A percentile compares a stretch with the other conserved stretches of the same genome.
Evolutionary conservation across 2,113 vertebrate genomes (phyloP).

Genomic region (Catharus bicknelli): DNA sequence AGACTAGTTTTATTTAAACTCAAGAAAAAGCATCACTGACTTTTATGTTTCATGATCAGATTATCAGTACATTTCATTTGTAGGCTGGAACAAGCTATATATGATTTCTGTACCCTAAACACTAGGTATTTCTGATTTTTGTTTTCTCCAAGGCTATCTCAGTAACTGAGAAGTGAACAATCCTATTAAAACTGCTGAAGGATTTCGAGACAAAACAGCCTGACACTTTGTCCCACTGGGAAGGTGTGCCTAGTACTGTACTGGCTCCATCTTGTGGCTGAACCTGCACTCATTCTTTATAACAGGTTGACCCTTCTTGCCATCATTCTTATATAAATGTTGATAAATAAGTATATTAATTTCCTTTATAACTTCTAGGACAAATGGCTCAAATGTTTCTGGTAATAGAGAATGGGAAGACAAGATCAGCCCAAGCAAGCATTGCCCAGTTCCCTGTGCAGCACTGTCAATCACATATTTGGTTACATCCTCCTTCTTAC

Average conservation of each 20-base stretch:
- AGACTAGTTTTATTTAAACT: not conserved
- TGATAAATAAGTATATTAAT: not conserved
- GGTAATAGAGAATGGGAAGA: not conserved
- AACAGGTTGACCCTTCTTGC: not conserved
- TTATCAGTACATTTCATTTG: not conserved
- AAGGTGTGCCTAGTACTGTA: not conserved
- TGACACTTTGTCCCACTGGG: not conserved
- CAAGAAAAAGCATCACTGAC: not conserved
- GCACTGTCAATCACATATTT: not conserved
- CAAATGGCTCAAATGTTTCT: not conserved
- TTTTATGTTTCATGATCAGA: not conserved
- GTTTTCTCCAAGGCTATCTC: not conserved
- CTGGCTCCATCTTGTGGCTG: constrained; percentile 63
- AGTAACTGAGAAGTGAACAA: not conserved
- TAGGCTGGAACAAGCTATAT: not conserved
- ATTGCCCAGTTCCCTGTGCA: not conserved
- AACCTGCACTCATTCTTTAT: not conserved
- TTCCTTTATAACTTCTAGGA: not conserved
- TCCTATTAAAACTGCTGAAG: not conserved
- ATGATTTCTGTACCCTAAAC: not conserved
- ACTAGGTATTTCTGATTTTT: not conserved
- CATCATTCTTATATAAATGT: not conserved
- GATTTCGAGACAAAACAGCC: not conserved
- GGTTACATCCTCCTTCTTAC: not conserved
- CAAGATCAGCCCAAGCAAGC: not conserved